These are phyloP conservation scores for Lepus europaeus DNA, from an alignment of 2,113 vertebrate genomes.

Conservation along the genomic window DNA sequence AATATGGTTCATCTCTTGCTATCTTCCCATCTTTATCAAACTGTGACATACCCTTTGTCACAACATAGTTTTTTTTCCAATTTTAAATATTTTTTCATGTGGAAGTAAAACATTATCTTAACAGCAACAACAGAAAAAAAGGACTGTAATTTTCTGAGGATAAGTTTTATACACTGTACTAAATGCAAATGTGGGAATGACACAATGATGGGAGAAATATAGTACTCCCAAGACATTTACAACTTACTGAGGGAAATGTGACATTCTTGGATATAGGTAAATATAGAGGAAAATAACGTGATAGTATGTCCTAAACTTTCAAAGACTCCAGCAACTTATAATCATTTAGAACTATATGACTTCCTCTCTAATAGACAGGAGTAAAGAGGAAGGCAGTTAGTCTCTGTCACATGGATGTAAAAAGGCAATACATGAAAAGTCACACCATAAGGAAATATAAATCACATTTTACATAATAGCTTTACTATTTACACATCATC, in stretches of 20 bases:
- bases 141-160: neutral
- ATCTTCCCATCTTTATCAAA: neutral
- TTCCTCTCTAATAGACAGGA: neutral
- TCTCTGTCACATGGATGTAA: neutral
- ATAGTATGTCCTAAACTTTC: neutral
- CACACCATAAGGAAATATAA: neutral
- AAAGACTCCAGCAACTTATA: neutral
- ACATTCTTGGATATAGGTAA: neutral
- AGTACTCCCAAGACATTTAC: neutral
- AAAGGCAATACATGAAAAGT: neutral
- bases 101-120: constrained; percentile 5
- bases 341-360: neutral
- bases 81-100: neutral
- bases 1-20: constrained; percentile 32
- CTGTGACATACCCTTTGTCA: neutral
- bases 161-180: neutral
- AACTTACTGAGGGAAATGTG: neutral
- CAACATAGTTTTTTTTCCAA: neutral
- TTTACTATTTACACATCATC: neutral
- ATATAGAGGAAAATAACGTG: neutral
- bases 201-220: neutral
- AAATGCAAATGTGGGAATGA: constrained; percentile 33
- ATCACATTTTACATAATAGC: constrained; percentile 24
- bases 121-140: neutral
- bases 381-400: neutral